Evolutionary conservation across 2,888 invertebrate species (phyloP), one percentile per base, ranked within the genome.

Genomic region (Drosophila histrio): DNA sequence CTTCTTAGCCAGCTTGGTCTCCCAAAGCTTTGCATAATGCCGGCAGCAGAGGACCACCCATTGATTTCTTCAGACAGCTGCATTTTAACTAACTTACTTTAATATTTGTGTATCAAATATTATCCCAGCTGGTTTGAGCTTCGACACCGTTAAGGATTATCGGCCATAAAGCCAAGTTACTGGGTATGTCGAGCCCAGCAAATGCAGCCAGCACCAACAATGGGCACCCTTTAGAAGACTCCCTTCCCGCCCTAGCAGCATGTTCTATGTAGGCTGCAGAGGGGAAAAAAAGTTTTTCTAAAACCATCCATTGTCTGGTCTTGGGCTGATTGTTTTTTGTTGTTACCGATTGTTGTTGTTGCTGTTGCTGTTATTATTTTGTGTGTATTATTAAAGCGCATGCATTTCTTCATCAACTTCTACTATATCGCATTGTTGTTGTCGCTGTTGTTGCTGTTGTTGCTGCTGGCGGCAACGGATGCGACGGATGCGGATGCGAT

Each of bases 341-440:
- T 41, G 64, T 47, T 58, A 21, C 21, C 22, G 28, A 30, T 46
- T 39, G 43, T 19, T 63, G 32, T 34, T 50, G 72, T 38, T 56
- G 47, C 67, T 46, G 50, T 47, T 32, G 44, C 30, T 46, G 63
- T 72, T 72, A 72, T 87, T 84, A 79, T 87, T 78, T 79, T 86
- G 72, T 70, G 72, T 70, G 68, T 80, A 66, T 75, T 83, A 79
- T 84, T 84, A 83, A 77, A 86, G 81, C 79, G 78, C 81, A 71
- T 76, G 65, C 87, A 82, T 75, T 83, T 83, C 84, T 75, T 73
- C 72, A 83, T 80, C 81, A 73, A 83, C 59, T 64, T 77, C 68
- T 77, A 59, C 68, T 77, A 59, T 64, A 77, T 67, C 67, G 59
- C 36, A 43, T 49, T 67, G 64, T 53, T 64, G 53, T 36, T 61